A percentile compares a stretch with the other conserved stretches of the same genome.
Conservation (phyloP, 2,888 invertebrate genomes). For the Agrochola litura region DNA sequence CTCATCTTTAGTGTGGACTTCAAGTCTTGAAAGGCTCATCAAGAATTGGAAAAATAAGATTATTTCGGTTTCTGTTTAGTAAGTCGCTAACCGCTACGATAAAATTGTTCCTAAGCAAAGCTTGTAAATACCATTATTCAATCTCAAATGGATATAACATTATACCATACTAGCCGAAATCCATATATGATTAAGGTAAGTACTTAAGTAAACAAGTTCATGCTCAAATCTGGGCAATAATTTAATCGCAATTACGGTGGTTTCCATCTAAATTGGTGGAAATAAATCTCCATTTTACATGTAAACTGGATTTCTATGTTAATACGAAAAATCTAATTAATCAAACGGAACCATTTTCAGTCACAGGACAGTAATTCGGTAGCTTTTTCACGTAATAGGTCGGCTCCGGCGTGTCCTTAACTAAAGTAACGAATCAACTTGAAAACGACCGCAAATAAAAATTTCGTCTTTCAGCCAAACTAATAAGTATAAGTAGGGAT, state of each 20-base stretch:
- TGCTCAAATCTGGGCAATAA: constrained; percentile 25
- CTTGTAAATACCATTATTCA: not conserved
- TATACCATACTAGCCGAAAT: not conserved
- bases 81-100: not conserved
- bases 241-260: constrained; percentile 65
- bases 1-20: not conserved
- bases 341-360: constrained; percentile 54
- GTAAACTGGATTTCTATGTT: constrained; percentile 69
- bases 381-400: constrained; percentile 45
- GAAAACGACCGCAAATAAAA: constrained; percentile 58
- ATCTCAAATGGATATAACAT: not conserved
- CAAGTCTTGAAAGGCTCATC: not conserved
- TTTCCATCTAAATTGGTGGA: constrained; percentile 50
- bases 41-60: not conserved
- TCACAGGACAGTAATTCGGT: constrained; percentile 40
- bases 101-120: not conserved
- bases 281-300: constrained; percentile 67
- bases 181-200: constrained; percentile 3
- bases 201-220: constrained; percentile 24
- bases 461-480: constrained; percentile 35
- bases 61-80: not conserved
- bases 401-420: constrained; percentile 48
- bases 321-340: constrained; percentile 67
- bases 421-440: constrained; percentile 53
- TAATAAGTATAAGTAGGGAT: constrained; percentile 29